A percentile compares a stretch with the other conserved stretches of the same genome.
Conservation (phyloP, 2,113 vertebrate genomes). For the Bostrychus sinensis region DNA sequence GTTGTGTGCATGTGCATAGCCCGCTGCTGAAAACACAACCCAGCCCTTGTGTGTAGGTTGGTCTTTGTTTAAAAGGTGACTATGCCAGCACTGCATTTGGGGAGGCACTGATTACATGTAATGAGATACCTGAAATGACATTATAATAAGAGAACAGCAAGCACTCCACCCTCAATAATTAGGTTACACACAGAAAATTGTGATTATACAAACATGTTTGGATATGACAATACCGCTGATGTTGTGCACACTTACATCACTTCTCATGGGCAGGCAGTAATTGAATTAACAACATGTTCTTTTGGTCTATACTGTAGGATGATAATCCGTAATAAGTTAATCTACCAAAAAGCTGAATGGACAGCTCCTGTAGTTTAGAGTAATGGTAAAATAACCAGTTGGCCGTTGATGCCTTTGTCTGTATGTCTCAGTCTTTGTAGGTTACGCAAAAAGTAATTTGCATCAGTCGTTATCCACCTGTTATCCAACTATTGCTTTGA, state of each 20-base stretch:
- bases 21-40: slow-evolving; percentile 12
- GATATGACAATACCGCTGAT: slow-evolving; percentile 35
- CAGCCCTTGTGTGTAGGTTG: slow-evolving; percentile 34
- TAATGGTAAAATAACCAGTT: neutral
- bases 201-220: slow-evolving; percentile 13
- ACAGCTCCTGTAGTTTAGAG: slow-evolving; percentile 14
- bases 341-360: slow-evolving; percentile 13
- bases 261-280: slow-evolving; percentile 7
- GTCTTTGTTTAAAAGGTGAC: slow-evolving; percentile 50
- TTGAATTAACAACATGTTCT: slow-evolving; percentile 38
- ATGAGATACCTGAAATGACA: slow-evolving; percentile 56
- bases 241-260: slow-evolving; percentile 11
- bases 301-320: slow-evolving; percentile 13
- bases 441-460: slow-evolving; percentile 35
- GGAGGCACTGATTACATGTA: slow-evolving; percentile 54
- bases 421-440: slow-evolving; percentile 37
- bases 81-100: neutral
- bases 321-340: slow-evolving; percentile 39
- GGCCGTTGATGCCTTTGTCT: neutral
- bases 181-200: slow-evolving; percentile 10
- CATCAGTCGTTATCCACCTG: slow-evolving; percentile 40
- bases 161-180: slow-evolving; percentile 21
- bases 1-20: slow-evolving; percentile 17
- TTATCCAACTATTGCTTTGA: slow-evolving; percentile 13
- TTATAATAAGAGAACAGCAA: slow-evolving; percentile 27